These are phyloP conservation scores for Daktulosphaira vitifoliae DNA, from an alignment of 1,140 invertebrate genomes.

Conservation along the genomic window DNA sequence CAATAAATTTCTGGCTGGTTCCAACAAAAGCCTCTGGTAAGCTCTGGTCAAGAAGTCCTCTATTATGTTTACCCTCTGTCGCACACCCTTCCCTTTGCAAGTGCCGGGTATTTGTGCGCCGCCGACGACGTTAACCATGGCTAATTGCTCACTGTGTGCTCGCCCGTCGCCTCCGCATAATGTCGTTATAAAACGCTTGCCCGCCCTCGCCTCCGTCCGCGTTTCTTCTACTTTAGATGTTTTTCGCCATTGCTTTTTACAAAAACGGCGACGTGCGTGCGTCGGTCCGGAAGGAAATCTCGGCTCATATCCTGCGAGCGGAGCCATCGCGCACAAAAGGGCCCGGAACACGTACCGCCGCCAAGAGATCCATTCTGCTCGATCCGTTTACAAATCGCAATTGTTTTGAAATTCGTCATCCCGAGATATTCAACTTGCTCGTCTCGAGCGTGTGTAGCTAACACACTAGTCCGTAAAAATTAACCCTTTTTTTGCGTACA, in stretches of 20 bases:
- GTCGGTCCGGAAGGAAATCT: constrained; percentile 24
- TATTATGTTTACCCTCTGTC: neutral
- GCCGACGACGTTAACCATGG: neutral
- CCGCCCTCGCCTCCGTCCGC: too few relatives aligned
- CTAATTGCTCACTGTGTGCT: constrained; percentile 17
- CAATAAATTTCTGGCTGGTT: neutral
- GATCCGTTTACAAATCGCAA: constrained; percentile 23
- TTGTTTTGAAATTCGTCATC: constrained; percentile 26
- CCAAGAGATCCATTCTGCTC: constrained; percentile 11
- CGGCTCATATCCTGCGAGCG: constrained; percentile 16
- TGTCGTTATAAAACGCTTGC: too few relatives aligned
- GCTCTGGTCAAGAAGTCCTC: constrained; percentile 22
- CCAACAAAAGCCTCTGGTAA: constrained; percentile 8
- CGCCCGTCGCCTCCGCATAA: neutral
- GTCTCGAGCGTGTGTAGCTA: too few relatives aligned
- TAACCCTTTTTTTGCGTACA: too few relatives aligned
- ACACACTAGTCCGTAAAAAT: too few relatives aligned
- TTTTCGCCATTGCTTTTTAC: neutral
- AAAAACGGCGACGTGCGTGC: neutral
- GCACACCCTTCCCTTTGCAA: too few relatives aligned
- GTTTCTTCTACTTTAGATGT: too few relatives aligned
- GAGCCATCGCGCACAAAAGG: neutral
- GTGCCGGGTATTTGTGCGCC: too few relatives aligned
- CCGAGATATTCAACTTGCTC: neutral
- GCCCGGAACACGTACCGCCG: neutral